Conservation (phyloP, 2,888 invertebrate species). For the Sussaba pulchella region DNA sequence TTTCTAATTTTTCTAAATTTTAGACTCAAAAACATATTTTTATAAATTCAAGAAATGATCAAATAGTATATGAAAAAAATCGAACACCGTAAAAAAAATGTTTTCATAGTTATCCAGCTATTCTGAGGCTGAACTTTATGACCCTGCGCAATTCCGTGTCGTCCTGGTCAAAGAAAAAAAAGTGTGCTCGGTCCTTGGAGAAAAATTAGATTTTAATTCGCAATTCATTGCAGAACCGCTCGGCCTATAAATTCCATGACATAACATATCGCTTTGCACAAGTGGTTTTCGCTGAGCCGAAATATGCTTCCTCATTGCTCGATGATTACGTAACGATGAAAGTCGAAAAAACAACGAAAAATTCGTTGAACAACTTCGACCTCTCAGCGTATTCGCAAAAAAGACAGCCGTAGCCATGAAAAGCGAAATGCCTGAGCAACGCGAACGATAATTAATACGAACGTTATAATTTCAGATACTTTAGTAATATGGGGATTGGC, state of each 20-base stretch:
- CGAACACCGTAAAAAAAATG: not conserved
- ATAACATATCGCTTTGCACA: conserved; percentile 8
- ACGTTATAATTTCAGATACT: conserved; percentile 51
- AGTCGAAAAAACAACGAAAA: too few species aligned
- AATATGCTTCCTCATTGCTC: conserved; percentile 6
- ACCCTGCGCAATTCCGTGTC: too few species aligned
- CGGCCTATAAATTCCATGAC: conserved; percentile 2
- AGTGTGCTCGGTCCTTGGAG: too few species aligned
- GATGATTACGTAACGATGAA: not conserved
- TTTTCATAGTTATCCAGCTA: not conserved
- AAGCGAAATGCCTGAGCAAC: not conserved
- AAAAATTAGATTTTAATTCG: too few species aligned
- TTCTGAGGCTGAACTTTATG: too few species aligned
- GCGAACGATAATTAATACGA: not conserved
- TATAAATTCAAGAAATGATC: not conserved
- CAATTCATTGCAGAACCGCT: not conserved
- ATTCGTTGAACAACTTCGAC: not conserved
- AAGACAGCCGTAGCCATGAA: not conserved
- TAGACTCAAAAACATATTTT: not conserved
- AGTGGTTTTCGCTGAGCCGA: not conserved
- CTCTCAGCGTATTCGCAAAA: not conserved
- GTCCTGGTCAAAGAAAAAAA: too few species aligned
- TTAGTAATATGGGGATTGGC: conserved; percentile 65
- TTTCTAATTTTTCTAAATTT: not conserved
- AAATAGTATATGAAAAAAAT: not conserved